Percentiles rank a stretch among this genome's conserved stretches.
These are phyloP conservation scores for Disparrhopalites patrizii DNA, from an alignment of 2,888 invertebrate species.

Conservation along the genomic window DNA sequence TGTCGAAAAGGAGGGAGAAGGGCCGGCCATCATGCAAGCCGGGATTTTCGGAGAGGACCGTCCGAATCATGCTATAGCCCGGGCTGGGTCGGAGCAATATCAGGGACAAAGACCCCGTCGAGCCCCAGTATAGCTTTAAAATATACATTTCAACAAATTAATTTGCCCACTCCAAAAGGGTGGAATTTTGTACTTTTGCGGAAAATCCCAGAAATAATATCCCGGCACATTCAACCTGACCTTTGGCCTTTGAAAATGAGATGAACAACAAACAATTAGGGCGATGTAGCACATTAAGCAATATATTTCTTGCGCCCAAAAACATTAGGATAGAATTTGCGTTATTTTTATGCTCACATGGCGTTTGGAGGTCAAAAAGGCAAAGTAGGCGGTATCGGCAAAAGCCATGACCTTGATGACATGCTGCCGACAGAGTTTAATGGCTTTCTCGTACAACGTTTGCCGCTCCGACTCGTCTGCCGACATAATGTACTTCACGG, in stretches of 20 bases:
- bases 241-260: too few species aligned
- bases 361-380: slow-evolving; percentile 37
- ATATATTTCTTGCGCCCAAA: not conserved
- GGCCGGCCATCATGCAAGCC: slow-evolving; percentile 35
- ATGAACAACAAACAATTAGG: too few species aligned
- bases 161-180: not conserved
- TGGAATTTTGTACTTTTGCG: too few species aligned
- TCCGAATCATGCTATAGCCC: slow-evolving; percentile 33
- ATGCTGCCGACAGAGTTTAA: slow-evolving; percentile 17
- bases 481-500: not conserved
- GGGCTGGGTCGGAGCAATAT: slow-evolving; percentile 32
- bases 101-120: slow-evolving; percentile 21
- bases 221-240: too few species aligned
- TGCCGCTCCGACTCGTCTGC: not conserved
- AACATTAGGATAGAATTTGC: not conserved
- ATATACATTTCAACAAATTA: not conserved
- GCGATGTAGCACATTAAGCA: not conserved
- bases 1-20: slow-evolving; percentile 38
- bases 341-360: slow-evolving; percentile 25
- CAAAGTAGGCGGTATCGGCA: slow-evolving; percentile 33
- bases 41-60: slow-evolving; percentile 25
- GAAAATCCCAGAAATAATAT: too few species aligned
- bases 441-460: not conserved
- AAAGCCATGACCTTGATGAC: slow-evolving; percentile 40
- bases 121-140: slow-evolving; percentile 35